phyloP scores from a whole-genome alignment of 53 echinoderm and acorn worm genomes.

The Mesocentrotus franciscanus region DNA sequence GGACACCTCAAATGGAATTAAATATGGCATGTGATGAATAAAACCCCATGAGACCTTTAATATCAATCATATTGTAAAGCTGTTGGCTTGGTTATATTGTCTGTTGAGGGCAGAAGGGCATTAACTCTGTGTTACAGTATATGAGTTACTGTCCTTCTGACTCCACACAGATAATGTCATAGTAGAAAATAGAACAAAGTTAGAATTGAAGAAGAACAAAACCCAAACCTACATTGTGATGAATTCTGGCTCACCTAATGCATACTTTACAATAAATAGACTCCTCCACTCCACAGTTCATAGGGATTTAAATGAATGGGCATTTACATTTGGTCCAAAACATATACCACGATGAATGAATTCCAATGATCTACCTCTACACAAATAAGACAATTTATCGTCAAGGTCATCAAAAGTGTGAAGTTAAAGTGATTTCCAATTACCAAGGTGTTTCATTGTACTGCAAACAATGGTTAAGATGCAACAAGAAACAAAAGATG shows the following conservation, averaged over 20 bases:
- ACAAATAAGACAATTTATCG: background rate
- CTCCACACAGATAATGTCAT: background rate
- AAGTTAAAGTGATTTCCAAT: background rate
- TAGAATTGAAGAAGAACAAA: background rate
- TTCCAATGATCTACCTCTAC: constrained; percentile 24
- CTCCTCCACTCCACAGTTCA: background rate
- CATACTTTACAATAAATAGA: constrained; percentile 12
- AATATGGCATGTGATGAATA: background rate
- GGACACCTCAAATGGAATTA: background rate
- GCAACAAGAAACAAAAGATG: constrained; percentile 22
- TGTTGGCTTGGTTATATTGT: background rate
- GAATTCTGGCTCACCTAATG: background rate
- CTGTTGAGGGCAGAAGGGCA: too few species aligned
- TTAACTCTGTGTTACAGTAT: too few species aligned
- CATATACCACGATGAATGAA: constrained; percentile 43
- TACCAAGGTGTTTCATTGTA: background rate
- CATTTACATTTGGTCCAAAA: constrained; percentile 43
- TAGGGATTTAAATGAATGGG: constrained; percentile 19
- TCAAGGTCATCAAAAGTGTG: constrained; percentile 19
- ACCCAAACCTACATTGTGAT: background rate
- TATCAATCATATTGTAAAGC: background rate
- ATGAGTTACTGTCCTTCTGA: too few species aligned
- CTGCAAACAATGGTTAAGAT: constrained; percentile 11
- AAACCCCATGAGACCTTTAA: background rate
- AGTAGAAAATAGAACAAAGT: background rate